Percentiles rank a stretch among this genome's conserved stretches.
These are phyloP conservation scores for Pipistrellus pipistrellus DNA, from an alignment of 2,797 vertebrate species.

Conservation along the genomic window DNA sequence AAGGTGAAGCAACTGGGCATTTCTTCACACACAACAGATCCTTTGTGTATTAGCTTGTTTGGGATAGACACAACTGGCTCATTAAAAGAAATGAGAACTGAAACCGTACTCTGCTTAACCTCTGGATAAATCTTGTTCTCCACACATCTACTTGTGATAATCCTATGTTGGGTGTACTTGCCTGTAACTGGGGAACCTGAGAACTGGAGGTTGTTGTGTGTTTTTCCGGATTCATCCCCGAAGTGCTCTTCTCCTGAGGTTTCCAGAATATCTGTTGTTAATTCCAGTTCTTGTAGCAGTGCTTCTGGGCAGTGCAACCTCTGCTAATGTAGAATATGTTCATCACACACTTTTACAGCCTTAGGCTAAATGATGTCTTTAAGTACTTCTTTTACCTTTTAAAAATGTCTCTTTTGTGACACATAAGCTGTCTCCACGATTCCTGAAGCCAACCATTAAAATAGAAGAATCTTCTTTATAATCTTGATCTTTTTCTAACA, in stretches of 20 bases:
- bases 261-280: background rate
- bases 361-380: background rate
- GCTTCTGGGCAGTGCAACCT: background rate
- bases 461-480: constrained; percentile 40
- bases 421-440: background rate
- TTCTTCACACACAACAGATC: background rate
- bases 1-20: background rate
- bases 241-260: constrained; percentile 10
- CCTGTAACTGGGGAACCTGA: background rate
- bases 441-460: constrained; percentile 52
- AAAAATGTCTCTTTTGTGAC: constrained; percentile 42
- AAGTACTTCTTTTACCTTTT: background rate
- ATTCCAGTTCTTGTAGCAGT: background rate
- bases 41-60: constrained; percentile 37
- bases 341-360: background rate
- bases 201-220: background rate
- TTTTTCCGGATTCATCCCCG: background rate
- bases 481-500: constrained; percentile 52
- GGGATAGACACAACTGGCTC: background rate
- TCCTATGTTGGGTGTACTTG: background rate
- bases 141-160: background rate
- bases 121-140: constrained; percentile 8
- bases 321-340: background rate
- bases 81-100: background rate
- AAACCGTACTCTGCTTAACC: background rate